These are phyloP conservation scores for Glyphotaelius pellucidus DNA, from an alignment of 2,888 invertebrate genomes.

Conservation along the genomic window DNA sequence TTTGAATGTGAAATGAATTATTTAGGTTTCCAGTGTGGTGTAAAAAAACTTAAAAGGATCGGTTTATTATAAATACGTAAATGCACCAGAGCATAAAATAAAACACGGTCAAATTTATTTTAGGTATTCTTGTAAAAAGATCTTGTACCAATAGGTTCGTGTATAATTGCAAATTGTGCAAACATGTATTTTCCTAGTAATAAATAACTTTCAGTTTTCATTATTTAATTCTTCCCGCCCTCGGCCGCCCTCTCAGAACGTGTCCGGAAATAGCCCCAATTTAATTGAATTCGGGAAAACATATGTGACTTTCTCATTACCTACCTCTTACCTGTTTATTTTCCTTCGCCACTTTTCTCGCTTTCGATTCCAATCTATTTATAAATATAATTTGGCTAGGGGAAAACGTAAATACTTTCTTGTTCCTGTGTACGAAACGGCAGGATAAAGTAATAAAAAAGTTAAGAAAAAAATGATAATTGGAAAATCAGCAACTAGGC, in stretches of 20 bases:
- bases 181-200: not conserved
- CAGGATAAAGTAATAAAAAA: no score
- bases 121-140: not conserved
- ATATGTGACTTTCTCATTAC: conserved; percentile 20
- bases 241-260: not conserved
- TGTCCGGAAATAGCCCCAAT: not conserved
- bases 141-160: not conserved
- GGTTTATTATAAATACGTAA: no score
- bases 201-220: not conserved
- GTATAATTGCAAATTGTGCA: not conserved
- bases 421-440: not conserved
- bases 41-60: not conserved
- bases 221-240: not conserved
- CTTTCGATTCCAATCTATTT: not conserved
- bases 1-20: no score
- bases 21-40: no score
- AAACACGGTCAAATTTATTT: not conserved
- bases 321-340: not conserved
- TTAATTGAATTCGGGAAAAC: conserved; percentile 26
- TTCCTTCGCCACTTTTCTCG: not conserved
- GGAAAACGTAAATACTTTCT: not conserved
- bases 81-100: no score
- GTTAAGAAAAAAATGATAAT: not conserved
- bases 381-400: not conserved
- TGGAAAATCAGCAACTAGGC: not conserved